Evolutionary conservation across 2,113 vertebrate genomes (phyloP).

Genomic region (Lasiurus cinereus): DNA sequence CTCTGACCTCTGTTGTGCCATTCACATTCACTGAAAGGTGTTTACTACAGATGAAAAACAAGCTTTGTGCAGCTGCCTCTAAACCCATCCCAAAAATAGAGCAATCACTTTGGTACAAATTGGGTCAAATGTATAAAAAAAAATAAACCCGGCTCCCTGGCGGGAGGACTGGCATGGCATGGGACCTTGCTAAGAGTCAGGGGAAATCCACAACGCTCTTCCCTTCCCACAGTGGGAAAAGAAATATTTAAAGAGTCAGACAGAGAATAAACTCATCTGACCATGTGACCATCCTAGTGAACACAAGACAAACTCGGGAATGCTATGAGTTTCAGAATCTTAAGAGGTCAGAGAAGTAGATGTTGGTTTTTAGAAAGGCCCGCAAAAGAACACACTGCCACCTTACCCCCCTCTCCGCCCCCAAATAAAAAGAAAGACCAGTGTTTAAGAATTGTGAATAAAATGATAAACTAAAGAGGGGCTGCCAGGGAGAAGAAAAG

Average conservation of each 20-base stretch:
- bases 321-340: background rate
- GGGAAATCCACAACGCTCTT: constrained; percentile 32
- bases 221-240: constrained; percentile 46
- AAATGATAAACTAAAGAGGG: background rate
- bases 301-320: constrained; percentile 26
- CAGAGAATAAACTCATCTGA: constrained; percentile 39
- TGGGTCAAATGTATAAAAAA: constrained; percentile 79
- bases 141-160: constrained; percentile 25
- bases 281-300: constrained; percentile 45
- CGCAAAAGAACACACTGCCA: background rate
- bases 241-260: constrained; percentile 50
- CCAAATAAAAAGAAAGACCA: background rate
- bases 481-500: background rate
- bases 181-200: constrained; percentile 61
- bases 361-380: constrained; percentile 8
- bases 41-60: constrained; percentile 80
- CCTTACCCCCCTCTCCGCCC: too few species aligned
- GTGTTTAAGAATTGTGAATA: constrained; percentile 31
- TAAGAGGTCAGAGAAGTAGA: constrained; percentile 26
- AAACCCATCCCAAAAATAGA: constrained; percentile 80
- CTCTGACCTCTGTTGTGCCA: constrained; percentile 61
- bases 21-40: constrained; percentile 68
- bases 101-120: constrained; percentile 78
- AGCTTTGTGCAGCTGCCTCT: constrained; percentile 76
- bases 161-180: constrained; percentile 33